A percentile compares a stretch with the other conserved stretches of the same genome.
phyloP scores from a whole-genome alignment of 2,797 vertebrate species.

The Argentina silus region DNA sequence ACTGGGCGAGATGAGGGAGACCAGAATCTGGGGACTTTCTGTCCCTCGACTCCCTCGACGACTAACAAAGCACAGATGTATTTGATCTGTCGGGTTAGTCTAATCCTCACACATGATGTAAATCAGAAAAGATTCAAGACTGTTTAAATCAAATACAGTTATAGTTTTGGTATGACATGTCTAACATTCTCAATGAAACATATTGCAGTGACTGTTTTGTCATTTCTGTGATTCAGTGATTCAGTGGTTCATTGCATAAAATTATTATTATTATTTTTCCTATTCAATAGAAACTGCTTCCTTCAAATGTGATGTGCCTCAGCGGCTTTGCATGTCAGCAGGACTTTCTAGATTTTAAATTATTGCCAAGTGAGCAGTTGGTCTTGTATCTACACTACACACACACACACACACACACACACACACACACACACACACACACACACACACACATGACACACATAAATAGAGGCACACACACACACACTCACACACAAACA shows the following conservation, averaged over 20 bases:
- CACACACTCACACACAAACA: slow-evolving; percentile 5
- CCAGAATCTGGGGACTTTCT: not conserved
- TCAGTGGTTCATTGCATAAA: no score
- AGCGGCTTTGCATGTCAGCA: not conserved
- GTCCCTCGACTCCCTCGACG: not conserved
- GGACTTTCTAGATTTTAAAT: slow-evolving; percentile 39
- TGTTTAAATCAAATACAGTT: no score
- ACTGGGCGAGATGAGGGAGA: not conserved
- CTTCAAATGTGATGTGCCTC: not conserved
- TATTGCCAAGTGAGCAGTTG: slow-evolving; percentile 64
- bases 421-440: slow-evolving; percentile 11
- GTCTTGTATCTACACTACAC: slow-evolving; percentile 49
- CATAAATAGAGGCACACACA: not conserved
- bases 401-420: slow-evolving; percentile 25
- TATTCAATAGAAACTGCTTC: not conserved
- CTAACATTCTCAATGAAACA: no score
- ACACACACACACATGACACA: slow-evolving; percentile 4
- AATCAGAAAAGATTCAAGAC: no score
- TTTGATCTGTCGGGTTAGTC: not conserved
- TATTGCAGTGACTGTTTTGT: no score
- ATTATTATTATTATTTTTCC: not conserved
- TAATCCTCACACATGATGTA: not conserved
- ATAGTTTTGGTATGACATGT: no score
- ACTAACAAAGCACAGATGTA: not conserved
- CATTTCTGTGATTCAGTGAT: no score